Percentiles rank a stretch among this genome's conserved stretches.
Evolutionary conservation across 2,888 invertebrate species (phyloP).

Genomic region (Axea sp.): DNA sequence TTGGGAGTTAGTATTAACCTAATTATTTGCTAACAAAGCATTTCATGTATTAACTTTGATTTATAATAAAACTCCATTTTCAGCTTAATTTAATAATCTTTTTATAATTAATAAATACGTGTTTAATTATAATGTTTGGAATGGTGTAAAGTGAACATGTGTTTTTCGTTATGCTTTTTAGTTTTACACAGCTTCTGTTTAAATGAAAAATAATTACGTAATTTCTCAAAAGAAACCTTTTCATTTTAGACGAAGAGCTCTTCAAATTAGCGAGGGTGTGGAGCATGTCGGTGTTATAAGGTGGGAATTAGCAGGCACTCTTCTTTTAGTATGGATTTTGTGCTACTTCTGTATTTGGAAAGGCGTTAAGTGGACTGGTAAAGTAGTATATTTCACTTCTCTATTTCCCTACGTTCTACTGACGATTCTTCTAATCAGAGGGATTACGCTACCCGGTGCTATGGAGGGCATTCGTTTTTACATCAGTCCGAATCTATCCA

Average conservation of each 20-base stretch:
- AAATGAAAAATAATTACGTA: too few species aligned
- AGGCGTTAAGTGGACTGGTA: constrained; percentile 99
- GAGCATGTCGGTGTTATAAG: constrained; percentile 93
- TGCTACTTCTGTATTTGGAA: constrained; percentile 99
- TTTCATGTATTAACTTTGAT: neutral
- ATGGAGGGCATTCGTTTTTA: constrained; percentile 95
- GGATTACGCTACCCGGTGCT: constrained; percentile 95
- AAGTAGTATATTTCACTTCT: constrained; percentile 98
- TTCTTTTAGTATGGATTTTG: constrained; percentile 95
- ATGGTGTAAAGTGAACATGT: too few species aligned
- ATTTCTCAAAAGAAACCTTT: constrained; percentile 6
- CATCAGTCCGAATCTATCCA: constrained; percentile 94
- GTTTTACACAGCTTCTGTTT: too few species aligned
- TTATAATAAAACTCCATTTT: too few species aligned
- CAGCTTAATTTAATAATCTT: too few species aligned
- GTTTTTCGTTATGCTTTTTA: too few species aligned
- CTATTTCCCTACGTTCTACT: constrained; percentile 95
- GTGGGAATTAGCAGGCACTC: constrained; percentile 96
- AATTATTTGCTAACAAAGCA: too few species aligned
- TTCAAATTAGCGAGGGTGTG: constrained; percentile 95
- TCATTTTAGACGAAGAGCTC: constrained; percentile 88
- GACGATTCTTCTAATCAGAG: constrained; percentile 91
- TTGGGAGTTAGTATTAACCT: constrained; percentile 51
- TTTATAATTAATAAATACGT: too few species aligned
- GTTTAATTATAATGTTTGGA: too few species aligned